Base-by-base conservation (phyloP, 2,888 invertebrate species). In the Drosophila seclusa region DNA sequence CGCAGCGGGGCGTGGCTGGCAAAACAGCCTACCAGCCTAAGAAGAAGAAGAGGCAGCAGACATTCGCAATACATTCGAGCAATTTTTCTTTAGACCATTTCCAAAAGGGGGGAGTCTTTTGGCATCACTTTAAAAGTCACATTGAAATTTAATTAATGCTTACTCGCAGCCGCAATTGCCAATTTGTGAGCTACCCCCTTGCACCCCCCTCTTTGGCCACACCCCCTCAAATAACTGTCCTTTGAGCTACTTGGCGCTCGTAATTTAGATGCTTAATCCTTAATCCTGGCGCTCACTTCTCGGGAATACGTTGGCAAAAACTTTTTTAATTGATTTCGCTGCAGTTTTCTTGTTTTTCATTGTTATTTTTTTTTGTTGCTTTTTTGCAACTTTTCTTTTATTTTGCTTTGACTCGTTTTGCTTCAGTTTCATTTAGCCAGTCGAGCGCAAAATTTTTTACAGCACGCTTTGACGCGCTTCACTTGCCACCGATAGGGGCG, bases 301-400 rank as follows among this genome's bases (percentile, higher is more conserved):
- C 45, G 8, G 11, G 27, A 71, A 62, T 66, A 70, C 68, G 68
- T 62, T 73, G 62, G 66, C 29, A 61, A 78, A 38, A 87, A 85
- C 67, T 78, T 88, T 85, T 87, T 88, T 85, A 87, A 88, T 88
- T 87, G 87, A 87, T 87, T 87, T 82, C 57, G 62, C 72, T 68
- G 67, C 58, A 69, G 34, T 67, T 69, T 53, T 60, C 34, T 57
- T 69, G 8, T 62, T 65, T 66, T 60, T 60, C 36, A 38, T 16
- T 61, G 58, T 66, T 53, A 21, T 34, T 57, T 70, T 50, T 24
- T n/a, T 7, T n/a, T 29, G 49, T 52, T 55, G 40, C 32, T 11
- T 60, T 60, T 65, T 54, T 16, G 16, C 4, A 16, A 6, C 59
- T 59, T n/a, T 32, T 53, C 45, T 59, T 55, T 29, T 29, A 8